Base-by-base conservation (phyloP, 2,797 vertebrate species). In the Gobio occitaniae region DNA sequence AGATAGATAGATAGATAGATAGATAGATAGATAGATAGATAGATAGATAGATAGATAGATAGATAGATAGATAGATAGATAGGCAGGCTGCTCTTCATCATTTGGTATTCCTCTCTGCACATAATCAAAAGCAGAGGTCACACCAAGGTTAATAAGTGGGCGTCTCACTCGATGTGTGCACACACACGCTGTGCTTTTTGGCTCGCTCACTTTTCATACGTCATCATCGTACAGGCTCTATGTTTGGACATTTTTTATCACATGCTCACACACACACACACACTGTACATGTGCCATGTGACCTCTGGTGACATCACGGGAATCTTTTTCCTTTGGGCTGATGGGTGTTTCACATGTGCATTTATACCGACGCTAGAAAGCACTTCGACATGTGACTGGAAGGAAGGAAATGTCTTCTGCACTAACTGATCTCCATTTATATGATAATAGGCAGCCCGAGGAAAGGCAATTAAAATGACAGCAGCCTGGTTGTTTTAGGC, bases 391-490 rank as follows among this genome's bases (percentile, higher is more conserved):
- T 80, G 84, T 80, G 84, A 76, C 76, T 56, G 38, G 32, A 29
- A 75, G 77, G 82, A 76, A 66, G 70, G 61, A 80, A 80, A 84
- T 48, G 59, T 79, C 59, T 75, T 63, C 63, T 68, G 36, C 74
- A 47, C 59, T 56, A 80, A 85, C 84, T 72, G 70, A 50, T 86
- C 83, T 86, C 83, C 74, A 88, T 89, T 86, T 80, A 89, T 86
- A 88, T 89, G 87, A 90, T 90, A 87, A 89, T 86, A 82, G 86
- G 78, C 70, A 77, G 84, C 86, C 68, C 16, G 82, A 86, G 71
- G 85, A 87, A 86, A 86, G 70, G n/a, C 87, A 87, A 88, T 90
- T 90, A 87, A 87, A 87, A 59, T 85, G 89, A 88, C 89, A 88
- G 87, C 78, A 80, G 87, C 87, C 87, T 85, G 84, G 82, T 84